Evolutionary conservation across 1,140 invertebrate species (phyloP), one percentile per base, ranked within the genome.

Genomic region (Brachionus koreanus): DNA sequence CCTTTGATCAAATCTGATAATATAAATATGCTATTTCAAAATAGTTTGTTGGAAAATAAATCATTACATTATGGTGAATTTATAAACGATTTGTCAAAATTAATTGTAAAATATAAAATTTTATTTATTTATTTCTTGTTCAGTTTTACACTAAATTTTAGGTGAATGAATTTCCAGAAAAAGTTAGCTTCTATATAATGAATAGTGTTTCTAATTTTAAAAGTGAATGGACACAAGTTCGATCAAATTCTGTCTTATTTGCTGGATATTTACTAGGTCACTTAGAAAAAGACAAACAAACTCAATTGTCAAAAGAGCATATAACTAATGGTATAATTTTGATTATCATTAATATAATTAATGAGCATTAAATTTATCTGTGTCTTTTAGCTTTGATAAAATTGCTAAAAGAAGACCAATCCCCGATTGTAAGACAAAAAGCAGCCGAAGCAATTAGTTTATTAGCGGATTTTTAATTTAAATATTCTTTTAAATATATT

Each of bases 61-160:
- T 90, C 91, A 83, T 86, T 94, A 12, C 91, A 92, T 84, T 92
- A 93, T 87, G 90, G 90, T 82, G 91, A 91, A 85, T 94, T 94
- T 86, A 90, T 93, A 61, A 90, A 91, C 83, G 92, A 93, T 83
- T 89, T 94, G 74, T 89, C 92, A 12, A 92, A 93, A 85, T 86
- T 91, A 74, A 89, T 93, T 85, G 92, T 93, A 87, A 90, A 90
- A 87, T 82, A 46, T 19, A 37, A 10, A 69, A 16, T 5, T 75
- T n/a, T 37, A 10, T n/a, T n/a, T n/a, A 9, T 35, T 23, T n/a
- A 13, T 16, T 37, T 25, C 5, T 23, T 0, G 6, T 35, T 82
- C 12, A 25, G 35, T 83, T 37, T 57, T 23, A 43, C 63, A 39
- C 33, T 16, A 69, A 83, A 88, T 37, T 3, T 35, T 19, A 69